Conservation (phyloP, 2,797 vertebrate genomes). For the Pantherophis alleghaniensis region DNA sequence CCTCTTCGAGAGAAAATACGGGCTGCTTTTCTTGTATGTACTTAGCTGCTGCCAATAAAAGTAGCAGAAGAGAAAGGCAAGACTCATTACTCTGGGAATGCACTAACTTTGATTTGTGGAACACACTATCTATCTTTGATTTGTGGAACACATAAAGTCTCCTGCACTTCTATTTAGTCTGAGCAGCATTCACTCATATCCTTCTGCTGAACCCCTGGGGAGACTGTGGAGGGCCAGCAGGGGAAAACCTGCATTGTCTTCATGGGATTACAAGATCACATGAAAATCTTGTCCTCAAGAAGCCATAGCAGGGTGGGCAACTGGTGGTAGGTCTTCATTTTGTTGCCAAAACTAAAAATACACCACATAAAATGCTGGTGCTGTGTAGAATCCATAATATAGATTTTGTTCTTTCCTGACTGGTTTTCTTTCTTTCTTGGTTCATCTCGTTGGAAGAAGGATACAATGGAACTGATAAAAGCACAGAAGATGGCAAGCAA, state of each 20-base stretch:
- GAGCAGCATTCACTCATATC: neutral
- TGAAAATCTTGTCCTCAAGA: neutral
- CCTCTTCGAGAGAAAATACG: slow-evolving; percentile 40
- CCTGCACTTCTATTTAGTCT: slow-evolving; percentile 10
- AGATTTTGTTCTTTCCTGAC: neutral
- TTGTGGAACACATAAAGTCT: neutral
- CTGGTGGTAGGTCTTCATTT: neutral
- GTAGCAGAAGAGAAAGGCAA: slow-evolving; percentile 28
- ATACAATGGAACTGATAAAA: neutral
- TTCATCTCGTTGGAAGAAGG: neutral
- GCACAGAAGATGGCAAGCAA: neutral
- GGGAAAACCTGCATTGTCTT: neutral
- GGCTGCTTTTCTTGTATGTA: slow-evolving; percentile 49
- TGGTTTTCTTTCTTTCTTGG: neutral
- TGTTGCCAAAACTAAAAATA: neutral
- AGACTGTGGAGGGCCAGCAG: neutral
- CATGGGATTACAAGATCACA: neutral
- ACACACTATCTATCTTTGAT: neutral
- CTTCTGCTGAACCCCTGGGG: neutral
- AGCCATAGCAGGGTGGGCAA: neutral
- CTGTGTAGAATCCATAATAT: neutral
- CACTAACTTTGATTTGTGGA: slow-evolving; percentile 3
- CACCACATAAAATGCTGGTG: neutral
- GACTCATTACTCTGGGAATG: slow-evolving; percentile 31
- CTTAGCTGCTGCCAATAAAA: slow-evolving; percentile 40